Base-by-base conservation (phyloP, 2,113 vertebrate species). In the Channa argus region DNA sequence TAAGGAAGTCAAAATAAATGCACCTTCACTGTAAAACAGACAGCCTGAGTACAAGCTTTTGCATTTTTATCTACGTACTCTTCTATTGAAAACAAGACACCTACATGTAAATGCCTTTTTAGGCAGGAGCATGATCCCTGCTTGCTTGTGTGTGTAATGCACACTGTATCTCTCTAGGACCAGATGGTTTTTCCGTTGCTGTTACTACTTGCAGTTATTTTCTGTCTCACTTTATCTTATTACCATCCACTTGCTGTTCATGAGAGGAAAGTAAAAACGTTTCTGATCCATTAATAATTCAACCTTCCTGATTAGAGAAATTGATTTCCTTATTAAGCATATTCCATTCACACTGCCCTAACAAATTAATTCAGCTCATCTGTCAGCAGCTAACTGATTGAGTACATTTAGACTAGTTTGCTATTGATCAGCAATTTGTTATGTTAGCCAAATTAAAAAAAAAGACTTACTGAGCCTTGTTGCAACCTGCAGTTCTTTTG, bases 371-470 rank as follows among this genome's bases (percentile, higher is more conserved):
- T 85, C 58, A 76, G 68, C 72, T 79, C 81, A 84, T 88, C 59
- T 85, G 81, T 85, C 86, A 67, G 69, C 56, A 66, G 39, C 49
- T 79, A 87, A 88, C 75, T 80, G 80, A 89, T 80, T 63, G 36
- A 68, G 80, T 88, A 67, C 85, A 84, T 87, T 78, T 82, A 73
- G 71, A 74, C 59, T 50, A 60, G 63, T 56, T 62, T 61, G 51
- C 62, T 82, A 88, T 88, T 2, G 86, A 91, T 84, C 43, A 51
- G 70, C 70, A 74, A 38, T 85, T 88, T 86, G 49, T 86, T 85
- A 71, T 68, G 72, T 72, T 69, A 43, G 10, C 59, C 39, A 39
- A 70, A 85, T 72, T 75, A 10, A 71, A 74, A 79, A 15, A 24
- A 24, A 24, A 24, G 24, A 24, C 24, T 24, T 24, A 24, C 24